Percentiles rank a stretch among this genome's conserved stretches.
phyloP scores from a whole-genome alignment of 2,113 vertebrate species.

The Cephalopholis sonnerati region DNA sequence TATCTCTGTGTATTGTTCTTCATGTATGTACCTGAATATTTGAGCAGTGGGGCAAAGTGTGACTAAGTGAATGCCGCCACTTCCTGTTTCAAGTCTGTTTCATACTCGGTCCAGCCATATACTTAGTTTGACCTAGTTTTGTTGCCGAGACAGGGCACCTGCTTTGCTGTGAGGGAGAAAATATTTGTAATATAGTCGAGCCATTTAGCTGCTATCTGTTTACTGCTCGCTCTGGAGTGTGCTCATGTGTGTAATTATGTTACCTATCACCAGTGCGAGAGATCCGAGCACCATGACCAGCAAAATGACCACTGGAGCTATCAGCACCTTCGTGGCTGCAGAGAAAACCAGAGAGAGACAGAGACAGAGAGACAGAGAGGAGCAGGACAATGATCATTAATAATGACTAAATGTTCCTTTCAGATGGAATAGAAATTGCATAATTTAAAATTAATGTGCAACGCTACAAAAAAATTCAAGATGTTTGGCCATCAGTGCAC shows the following conservation, averaged over 20 bases:
- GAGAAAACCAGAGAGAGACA: slow-evolving; percentile 59
- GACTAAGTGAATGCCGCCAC: too few relatives aligned
- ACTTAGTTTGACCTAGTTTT: too few relatives aligned
- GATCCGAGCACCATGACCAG: slow-evolving; percentile 94
- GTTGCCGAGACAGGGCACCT: background rate
- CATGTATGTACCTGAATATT: too few relatives aligned
- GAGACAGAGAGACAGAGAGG: slow-evolving; percentile 42
- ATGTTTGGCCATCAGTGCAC: background rate
- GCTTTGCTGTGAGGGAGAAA: slow-evolving; percentile 6
- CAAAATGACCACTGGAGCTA: slow-evolving; percentile 93
- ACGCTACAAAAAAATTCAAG: background rate
- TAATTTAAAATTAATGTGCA: slow-evolving; percentile 1
- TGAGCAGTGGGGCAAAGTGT: too few relatives aligned
- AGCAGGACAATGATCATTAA: slow-evolving; percentile 13
- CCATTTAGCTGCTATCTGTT: slow-evolving; percentile 20
- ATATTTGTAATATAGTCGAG: slow-evolving; percentile 1
- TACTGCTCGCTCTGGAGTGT: background rate
- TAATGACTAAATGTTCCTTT: slow-evolving; percentile 11
- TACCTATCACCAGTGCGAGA: slow-evolving; percentile 95
- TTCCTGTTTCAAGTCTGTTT: too few relatives aligned
- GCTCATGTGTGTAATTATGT: slow-evolving; percentile 57
- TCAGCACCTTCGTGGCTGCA: slow-evolving; percentile 93
- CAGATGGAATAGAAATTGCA: background rate
- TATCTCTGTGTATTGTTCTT: too few relatives aligned
- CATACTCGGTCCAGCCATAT: too few relatives aligned